Conservation (phyloP, 2,797 vertebrate species). For the Euthynnus affinis region DNA sequence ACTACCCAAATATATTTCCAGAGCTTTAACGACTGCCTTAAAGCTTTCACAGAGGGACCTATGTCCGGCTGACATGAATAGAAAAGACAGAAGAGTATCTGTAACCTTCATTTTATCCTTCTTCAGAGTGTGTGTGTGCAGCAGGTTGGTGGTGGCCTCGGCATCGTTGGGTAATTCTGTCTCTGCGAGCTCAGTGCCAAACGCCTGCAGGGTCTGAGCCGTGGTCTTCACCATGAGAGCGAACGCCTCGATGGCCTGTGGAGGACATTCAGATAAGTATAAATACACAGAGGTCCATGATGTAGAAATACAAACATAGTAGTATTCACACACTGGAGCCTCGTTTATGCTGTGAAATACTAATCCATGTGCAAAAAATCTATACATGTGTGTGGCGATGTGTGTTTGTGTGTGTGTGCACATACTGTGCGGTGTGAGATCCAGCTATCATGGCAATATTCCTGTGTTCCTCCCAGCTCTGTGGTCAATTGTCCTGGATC, state of each 20-base stretch:
- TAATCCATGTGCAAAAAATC: no score
- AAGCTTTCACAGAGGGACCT: background rate
- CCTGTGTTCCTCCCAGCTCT: conserved; percentile 92
- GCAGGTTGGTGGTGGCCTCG: conserved; percentile 89
- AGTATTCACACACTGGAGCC: no score
- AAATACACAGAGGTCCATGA: background rate
- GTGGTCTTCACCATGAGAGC: conserved; percentile 97
- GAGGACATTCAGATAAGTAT: background rate
- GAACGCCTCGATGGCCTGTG: conserved; percentile 91
- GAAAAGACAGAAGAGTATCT: background rate
- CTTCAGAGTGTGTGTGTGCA: conserved; percentile 89
- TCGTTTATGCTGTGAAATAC: no score
- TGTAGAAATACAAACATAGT: background rate
- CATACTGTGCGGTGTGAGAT: conserved; percentile 90
- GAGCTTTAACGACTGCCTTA: no score
- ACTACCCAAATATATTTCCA: no score
- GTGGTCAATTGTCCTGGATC: conserved; percentile 93
- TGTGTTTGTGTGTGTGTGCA: conserved; percentile 16
- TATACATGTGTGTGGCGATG: no score
- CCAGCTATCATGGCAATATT: conserved; percentile 93
- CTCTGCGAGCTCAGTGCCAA: conserved; percentile 96
- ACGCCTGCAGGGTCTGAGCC: conserved; percentile 94
- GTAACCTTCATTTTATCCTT: conserved; percentile 93
- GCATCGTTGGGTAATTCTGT: conserved; percentile 95
- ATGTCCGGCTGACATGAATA: background rate